Evolutionary conservation across 2,113 vertebrate species (phyloP), one percentile per base, ranked within the genome.

Genomic region (Cyrtonyx montezumae): DNA sequence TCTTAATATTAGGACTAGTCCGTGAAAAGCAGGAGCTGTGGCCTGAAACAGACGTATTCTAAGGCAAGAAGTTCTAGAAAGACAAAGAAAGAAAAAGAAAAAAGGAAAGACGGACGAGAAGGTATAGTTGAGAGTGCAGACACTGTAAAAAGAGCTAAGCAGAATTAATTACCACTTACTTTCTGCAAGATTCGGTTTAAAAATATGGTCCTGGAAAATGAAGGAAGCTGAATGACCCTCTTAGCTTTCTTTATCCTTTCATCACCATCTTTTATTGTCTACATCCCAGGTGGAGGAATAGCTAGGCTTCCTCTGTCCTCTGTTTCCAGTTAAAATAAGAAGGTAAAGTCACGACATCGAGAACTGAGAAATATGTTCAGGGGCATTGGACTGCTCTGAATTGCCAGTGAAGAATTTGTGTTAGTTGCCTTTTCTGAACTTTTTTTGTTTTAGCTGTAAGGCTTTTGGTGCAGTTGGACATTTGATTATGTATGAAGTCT

Each of bases 401-500:
- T 14, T 76, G 28, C 28, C 21, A 37, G 7, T 1, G 6, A 9
- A 83, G 7, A 18, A 23, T 48, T 87, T 92, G 56, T 69, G 6
- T 56, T 79, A 62, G 23, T 34, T 74, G 12, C 5, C 5, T 62
- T 84, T 66, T 59, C 7, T 65, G 74, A 77, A 1, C 6, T 37
- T 0, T 18, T 68, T 45, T 40, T 13, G 6, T 49, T 34, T 51
- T 56, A 56, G 25, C 62, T 68, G 14, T 65, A 51, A 42, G 40
- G 32, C 17, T 65, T 67, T 15, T 53, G 34, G 18, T 66, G 30
- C n/a, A 69, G 85, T 87, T 78, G 80, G 62, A 58, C 32, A 13
- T 93, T 85, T 34, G 51, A 88, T 87, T 94, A 78, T 79, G 25
- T 45, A 88, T 91, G 87, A 91, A 93, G 61, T 36, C 84, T 90